Evolutionary conservation across 2,888 invertebrate genomes (phyloP).

Genomic region (Apodemia mormo): DNA sequence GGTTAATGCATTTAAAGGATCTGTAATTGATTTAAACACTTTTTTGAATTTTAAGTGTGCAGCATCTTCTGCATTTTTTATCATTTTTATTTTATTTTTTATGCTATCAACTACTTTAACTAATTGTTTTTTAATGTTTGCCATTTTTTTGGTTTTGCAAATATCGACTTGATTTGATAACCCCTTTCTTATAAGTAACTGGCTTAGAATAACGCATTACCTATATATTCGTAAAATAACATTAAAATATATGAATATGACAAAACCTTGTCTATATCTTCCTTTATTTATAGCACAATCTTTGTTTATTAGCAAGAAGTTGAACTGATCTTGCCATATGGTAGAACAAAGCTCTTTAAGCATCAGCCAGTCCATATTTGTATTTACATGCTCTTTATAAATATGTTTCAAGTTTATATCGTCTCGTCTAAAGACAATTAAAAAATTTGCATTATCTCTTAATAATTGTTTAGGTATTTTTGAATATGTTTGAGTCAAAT

Average conservation of each 20-base stretch:
- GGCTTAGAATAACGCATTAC: neutral
- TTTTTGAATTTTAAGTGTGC: constrained; percentile 18
- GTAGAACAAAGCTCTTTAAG: constrained; percentile 36
- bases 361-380: constrained; percentile 29
- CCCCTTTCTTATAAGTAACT: too few relatives aligned
- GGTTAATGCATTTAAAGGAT: neutral
- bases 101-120: constrained; percentile 21
- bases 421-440: too few relatives aligned
- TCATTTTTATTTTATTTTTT: constrained; percentile 25
- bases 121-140: constrained; percentile 22
- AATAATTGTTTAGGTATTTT: too few relatives aligned
- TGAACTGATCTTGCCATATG: constrained; percentile 29
- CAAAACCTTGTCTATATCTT: constrained; percentile 34
- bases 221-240: neutral
- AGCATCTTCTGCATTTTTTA: constrained; percentile 19
- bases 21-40: constrained; percentile 21
- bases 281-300: constrained; percentile 37
- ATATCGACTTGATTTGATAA: too few relatives aligned
- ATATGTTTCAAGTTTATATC: constrained; percentile 31
- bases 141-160: neutral
- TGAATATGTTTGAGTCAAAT: too few relatives aligned
- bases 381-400: constrained; percentile 43
- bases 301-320: constrained; percentile 38
- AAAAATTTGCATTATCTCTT: too few relatives aligned
- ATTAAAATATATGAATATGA: constrained; percentile 21